Evolutionary conservation across 2,888 invertebrate genomes (phyloP).

Genomic region (Nymphalis c-album): DNA sequence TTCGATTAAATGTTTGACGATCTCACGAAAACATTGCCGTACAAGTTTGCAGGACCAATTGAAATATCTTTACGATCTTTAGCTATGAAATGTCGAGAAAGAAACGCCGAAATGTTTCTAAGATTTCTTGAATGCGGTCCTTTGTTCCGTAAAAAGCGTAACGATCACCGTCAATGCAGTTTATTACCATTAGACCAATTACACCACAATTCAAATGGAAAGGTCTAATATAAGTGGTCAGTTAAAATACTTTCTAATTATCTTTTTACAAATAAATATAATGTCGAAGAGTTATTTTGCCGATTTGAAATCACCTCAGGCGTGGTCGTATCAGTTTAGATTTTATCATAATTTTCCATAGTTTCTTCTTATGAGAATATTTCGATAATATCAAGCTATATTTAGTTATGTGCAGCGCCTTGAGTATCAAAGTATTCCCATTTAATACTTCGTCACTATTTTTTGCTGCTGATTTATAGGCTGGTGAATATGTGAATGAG

Average conservation of each 20-base stretch:
- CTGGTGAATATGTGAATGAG: not conserved
- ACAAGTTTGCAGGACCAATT: not conserved
- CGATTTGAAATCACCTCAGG: conserved; percentile 23
- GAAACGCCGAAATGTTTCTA: conserved; percentile 4
- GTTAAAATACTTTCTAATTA: conserved; percentile 15
- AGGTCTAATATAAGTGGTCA: conserved; percentile 16
- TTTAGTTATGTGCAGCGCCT: conserved; percentile 20
- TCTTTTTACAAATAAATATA: conserved; percentile 19
- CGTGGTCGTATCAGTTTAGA: conserved; percentile 30
- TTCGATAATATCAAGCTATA: conserved; percentile 18
- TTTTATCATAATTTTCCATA: conserved; percentile 19
- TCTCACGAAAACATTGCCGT: not conserved
- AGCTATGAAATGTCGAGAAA: conserved; percentile 8
- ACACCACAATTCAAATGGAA: conserved; percentile 23
- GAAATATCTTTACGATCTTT: conserved; percentile 14
- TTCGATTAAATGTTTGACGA: not conserved
- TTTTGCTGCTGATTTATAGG: conserved; percentile 7
- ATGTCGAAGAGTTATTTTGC: conserved; percentile 17
- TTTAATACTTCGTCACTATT: not conserved
- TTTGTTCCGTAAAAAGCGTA: conserved; percentile 19
- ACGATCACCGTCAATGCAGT: conserved; percentile 21
- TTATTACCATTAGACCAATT: conserved; percentile 24
- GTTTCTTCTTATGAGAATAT: conserved; percentile 26
- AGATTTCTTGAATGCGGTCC: conserved; percentile 22
- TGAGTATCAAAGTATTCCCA: conserved; percentile 13